Conservation (phyloP, 1,140 invertebrate genomes). For the Brachionus calyciflorus region DNA sequence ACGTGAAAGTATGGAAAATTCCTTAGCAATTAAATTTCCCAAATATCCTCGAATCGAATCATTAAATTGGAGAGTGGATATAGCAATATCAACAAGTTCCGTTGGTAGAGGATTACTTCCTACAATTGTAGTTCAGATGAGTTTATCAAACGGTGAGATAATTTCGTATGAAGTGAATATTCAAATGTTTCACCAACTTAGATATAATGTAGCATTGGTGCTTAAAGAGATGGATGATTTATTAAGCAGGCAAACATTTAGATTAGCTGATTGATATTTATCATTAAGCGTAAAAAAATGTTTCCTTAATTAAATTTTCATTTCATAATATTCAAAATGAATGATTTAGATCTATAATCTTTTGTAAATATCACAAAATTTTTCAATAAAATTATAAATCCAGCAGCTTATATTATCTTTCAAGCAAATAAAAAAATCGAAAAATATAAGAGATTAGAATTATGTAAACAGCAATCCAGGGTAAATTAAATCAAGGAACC, state of each 20-base stretch:
- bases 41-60: background rate
- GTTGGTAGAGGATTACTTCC: background rate
- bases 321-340: background rate
- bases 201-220: constrained; percentile 19
- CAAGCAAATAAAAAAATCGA: no score
- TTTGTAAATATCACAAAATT: no score
- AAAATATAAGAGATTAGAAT: no score
- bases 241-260: constrained; percentile 7
- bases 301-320: background rate
- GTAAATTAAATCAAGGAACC: no score
- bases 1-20: background rate
- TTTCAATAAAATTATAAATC: no score
- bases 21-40: background rate
- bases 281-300: background rate
- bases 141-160: background rate
- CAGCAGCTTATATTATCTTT: no score
- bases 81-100: constrained; percentile 31
- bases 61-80: constrained; percentile 36
- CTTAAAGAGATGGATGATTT: constrained; percentile 37
- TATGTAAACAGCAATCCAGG: no score
- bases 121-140: background rate
- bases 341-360: no score
- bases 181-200: constrained; percentile 7
- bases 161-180: constrained; percentile 17
- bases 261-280: background rate